A percentile compares a stretch with the other conserved stretches of the same genome.
Evolutionary conservation across 1,140 invertebrate species (phyloP).

Genomic region (Bombus waltoni): DNA sequence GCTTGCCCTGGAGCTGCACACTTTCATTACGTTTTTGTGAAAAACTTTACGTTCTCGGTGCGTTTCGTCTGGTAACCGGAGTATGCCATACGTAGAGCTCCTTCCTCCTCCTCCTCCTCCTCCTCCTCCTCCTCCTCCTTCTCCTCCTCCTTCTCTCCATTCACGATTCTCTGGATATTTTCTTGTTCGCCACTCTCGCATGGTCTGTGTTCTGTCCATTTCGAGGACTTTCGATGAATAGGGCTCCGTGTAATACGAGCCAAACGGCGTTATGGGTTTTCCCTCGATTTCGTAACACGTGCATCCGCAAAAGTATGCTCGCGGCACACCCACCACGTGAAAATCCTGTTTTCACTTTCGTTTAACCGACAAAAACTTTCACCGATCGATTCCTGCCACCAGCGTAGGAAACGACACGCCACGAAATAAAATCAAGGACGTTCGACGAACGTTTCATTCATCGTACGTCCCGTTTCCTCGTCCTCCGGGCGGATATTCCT

Average conservation of each 20-base stretch:
- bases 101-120: conserved; percentile 8
- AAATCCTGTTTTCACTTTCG: conserved; percentile 65
- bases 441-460: conserved; percentile 19
- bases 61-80: conserved; percentile 46
- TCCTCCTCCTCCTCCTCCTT: too few species aligned
- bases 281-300: conserved; percentile 23
- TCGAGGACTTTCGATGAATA: conserved; percentile 31
- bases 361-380: conserved; percentile 41
- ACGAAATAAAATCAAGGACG: conserved; percentile 21
- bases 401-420: conserved; percentile 8
- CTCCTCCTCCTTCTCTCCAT: not conserved
- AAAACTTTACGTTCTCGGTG: conserved; percentile 16
- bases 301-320: conserved; percentile 36
- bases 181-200: conserved; percentile 35
- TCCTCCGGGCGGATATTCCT: not conserved
- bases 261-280: conserved; percentile 50
- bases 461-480: not conserved
- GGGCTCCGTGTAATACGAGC: conserved; percentile 53
- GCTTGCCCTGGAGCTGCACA: conserved; percentile 9
- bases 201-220: conserved; percentile 36
- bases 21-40: conserved; percentile 38
- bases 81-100: conserved; percentile 16
- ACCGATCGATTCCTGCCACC: conserved; percentile 32
- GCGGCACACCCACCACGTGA: conserved; percentile 37
- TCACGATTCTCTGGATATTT: conserved; percentile 18